Evolutionary conservation across 2,888 invertebrate genomes (phyloP), one percentile per base, ranked within the genome.

Genomic region (Drosophila falleni): DNA sequence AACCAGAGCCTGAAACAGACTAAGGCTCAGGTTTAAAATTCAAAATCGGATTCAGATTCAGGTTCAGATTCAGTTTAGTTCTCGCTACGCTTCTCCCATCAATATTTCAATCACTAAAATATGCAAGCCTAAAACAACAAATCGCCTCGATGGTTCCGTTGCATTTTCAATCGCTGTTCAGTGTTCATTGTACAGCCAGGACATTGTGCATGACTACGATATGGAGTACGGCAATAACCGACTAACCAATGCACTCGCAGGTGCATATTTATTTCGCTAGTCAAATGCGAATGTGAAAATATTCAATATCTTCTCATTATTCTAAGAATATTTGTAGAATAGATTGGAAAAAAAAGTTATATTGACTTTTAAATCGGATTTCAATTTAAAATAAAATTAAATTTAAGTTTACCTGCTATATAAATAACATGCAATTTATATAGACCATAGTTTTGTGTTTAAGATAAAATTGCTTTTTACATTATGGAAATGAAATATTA

Each of bases 61-160:
- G 23, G 4, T 23, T 23, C 23, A 16, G 39, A 13, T 26, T 47
- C 29, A 41, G 39, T 37, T 31, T 15, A 16, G 39, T 6, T 33
- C n/a, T 19, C 16, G 47, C 13, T 42, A 9, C 33, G n/a, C 37
- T 10, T 44, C 51, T 59, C 42, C 51, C 68, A 80, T 71, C 37
- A 71, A 80, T 77, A 77, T 74, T 80, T 74, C 69, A 78, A 82
- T 79, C 74, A 53, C 66, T 61, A 31, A 66, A 71, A 80, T 66
- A 68, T 69, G 62, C 75, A 39, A 11, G 5, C 15, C 58, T 37
- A 68, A 62, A 78, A 39, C 47, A 65, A 44, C 60, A 62, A 68
- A 71, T 74, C 56, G 67, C 37, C 41, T 29, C 26, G 31, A 13
- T 8, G 26, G 44, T 41, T 59, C 50, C 64, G 53, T 23, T 67